Base-by-base conservation (phyloP, 2,113 vertebrate species). In the Rana temporaria region DNA sequence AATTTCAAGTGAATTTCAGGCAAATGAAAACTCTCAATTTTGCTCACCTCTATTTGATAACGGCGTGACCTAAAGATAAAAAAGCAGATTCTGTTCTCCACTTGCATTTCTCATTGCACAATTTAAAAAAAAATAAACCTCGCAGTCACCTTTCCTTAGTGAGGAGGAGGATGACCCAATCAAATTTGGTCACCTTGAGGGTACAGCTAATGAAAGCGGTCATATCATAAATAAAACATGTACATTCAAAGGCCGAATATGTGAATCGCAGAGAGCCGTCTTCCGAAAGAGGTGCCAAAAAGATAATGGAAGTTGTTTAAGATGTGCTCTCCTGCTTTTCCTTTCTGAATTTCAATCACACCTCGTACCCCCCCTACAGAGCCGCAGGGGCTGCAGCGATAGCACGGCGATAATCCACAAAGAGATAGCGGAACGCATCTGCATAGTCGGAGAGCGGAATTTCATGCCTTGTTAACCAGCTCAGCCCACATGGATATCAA, bases 121-220 rank as follows among this genome's bases (percentile, higher is more conserved):
- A 24, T 65, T 65, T 30, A 30, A 30, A 30, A 24, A 65, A 22
- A 26, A 20, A 30, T 14, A 65, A 22, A 26, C 16, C 55, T 32
- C 22, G 38, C 22, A 64, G 15, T 79, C 77, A 34, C 77, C 52
- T 67, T 78, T 67, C 63, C 76, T 66, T 32, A 57, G 42, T 16
- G 17, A 67, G 53, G 26, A 18, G 7, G 42, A 57, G 19, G 6
- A 11, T 60, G 59, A 56, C 64, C 64, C 19, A 17, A 57, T 68
- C 63, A 79, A 68, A 57, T 34, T 4, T 79, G 64, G 64, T 79
- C 77, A 67, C 64, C 77, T 79, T 79, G 77, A 79, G 63, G 76
- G 64, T 57, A 19, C 19, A 34, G 48, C 52, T 79, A 68, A 79
- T 79, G 20, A 79, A 56, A 59, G 4, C 24, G 16, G 77, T 30